These are phyloP conservation scores for Gastrophysa polygoni DNA, from an alignment of 2,888 invertebrate genomes.

Conservation along the genomic window DNA sequence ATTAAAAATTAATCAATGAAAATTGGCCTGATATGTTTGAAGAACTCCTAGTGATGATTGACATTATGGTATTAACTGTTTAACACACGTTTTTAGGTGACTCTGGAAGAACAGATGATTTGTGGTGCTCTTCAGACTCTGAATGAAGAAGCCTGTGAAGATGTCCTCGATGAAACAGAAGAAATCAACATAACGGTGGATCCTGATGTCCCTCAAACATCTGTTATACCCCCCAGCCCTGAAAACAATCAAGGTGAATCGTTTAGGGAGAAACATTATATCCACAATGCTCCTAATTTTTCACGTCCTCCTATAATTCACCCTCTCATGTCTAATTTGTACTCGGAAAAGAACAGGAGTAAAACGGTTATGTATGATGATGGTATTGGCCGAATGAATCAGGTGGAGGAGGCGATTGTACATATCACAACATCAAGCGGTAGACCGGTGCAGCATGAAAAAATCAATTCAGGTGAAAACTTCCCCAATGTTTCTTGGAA, in stretches of 20 bases:
- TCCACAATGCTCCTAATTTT: conserved; percentile 14
- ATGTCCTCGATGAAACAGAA: conserved; percentile 74
- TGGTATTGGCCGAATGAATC: conserved; percentile 22
- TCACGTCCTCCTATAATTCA: conserved; percentile 3
- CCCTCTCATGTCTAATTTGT: conserved; percentile 13
- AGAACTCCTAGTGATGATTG: too few species aligned
- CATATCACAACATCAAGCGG: not conserved
- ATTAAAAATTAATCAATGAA: too few species aligned
- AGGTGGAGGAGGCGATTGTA: conserved; percentile 16
- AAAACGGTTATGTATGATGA: conserved; percentile 44
- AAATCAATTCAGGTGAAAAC: not conserved
- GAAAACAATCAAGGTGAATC: conserved; percentile 56
- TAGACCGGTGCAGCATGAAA: not conserved
- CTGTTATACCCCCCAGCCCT: conserved; percentile 56
- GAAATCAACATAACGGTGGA: conserved; percentile 47
- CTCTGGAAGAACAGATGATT: conserved; percentile 93
- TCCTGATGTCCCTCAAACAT: conserved; percentile 54
- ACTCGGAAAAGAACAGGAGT: conserved; percentile 16
- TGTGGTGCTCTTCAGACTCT: conserved; percentile 90
- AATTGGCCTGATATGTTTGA: too few species aligned
- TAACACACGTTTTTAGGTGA: conserved; percentile 67
- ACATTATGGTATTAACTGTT: not conserved
- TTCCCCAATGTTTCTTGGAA: not conserved
- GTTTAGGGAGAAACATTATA: not conserved
- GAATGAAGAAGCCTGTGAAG: conserved; percentile 92